phyloP scores from a whole-genome alignment of 1,140 invertebrate species.

The Drosophila seguyi region DNA sequence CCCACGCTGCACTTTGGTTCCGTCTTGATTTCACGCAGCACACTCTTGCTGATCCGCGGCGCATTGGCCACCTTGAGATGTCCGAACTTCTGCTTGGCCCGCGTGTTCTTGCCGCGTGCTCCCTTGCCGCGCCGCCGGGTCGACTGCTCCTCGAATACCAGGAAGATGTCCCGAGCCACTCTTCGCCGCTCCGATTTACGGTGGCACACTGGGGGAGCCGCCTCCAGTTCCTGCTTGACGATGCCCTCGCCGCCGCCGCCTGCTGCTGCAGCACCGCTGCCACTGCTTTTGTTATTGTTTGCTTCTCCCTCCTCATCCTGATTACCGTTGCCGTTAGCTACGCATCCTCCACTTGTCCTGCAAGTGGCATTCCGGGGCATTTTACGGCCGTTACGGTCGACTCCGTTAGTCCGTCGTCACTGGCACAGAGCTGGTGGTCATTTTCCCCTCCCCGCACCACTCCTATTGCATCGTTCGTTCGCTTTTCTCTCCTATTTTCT shows the following conservation, averaged over 20 bases:
- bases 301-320: conserved; percentile 31
- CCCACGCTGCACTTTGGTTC: conserved; percentile 76
- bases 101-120: conserved; percentile 52
- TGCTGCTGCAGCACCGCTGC: conserved; percentile 7
- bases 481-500: conserved; percentile 31
- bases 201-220: conserved; percentile 70
- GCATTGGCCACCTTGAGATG: conserved; percentile 77
- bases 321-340: conserved; percentile 50
- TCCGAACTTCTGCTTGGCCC: conserved; percentile 76
- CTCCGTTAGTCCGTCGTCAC: conserved; percentile 51
- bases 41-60: conserved; percentile 63
- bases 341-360: conserved; percentile 76
- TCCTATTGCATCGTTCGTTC: conserved; percentile 27
- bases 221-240: conserved; percentile 70
- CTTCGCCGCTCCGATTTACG: conserved; percentile 81
- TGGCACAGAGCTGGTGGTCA: conserved; percentile 61
- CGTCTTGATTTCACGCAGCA: conserved; percentile 81
- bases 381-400: conserved; percentile 68
- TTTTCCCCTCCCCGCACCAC: conserved; percentile 33
- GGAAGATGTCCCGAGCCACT: conserved; percentile 82
- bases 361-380: conserved; percentile 78
- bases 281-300: conserved; percentile 39
- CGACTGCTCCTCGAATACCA: conserved; percentile 81
- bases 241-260: conserved; percentile 11
- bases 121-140: conserved; percentile 66